phyloP scores from a whole-genome alignment of 2,797 vertebrate species.

The Amphiprion clarkii region DNA sequence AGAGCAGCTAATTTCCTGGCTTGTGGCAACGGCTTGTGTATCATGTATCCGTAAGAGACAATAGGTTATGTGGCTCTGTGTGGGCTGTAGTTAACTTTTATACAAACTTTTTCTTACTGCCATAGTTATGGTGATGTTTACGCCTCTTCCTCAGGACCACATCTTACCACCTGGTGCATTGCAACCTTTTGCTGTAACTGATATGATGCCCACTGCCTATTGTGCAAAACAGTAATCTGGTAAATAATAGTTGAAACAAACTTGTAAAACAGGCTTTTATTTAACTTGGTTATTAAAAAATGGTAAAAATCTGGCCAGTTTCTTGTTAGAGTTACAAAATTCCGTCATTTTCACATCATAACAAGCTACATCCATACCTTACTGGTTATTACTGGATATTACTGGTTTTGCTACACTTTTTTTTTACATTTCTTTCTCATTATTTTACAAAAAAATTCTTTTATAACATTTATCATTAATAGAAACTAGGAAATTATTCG shows the following conservation, averaged over 20 bases:
- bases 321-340: not conserved
- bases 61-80: not conserved
- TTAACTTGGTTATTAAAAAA: not conserved
- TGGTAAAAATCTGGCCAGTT: not conserved
- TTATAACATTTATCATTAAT: not conserved
- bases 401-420: not conserved
- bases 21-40: no score
- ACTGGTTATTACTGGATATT: not conserved
- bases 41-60: not conserved
- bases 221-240: not conserved
- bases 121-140: slow-evolving; percentile 9
- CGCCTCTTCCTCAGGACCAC: slow-evolving; percentile 28
- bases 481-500: not conserved
- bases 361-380: not conserved
- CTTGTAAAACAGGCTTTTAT: not conserved
- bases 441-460: not conserved
- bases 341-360: not conserved
- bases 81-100: not conserved
- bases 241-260: not conserved
- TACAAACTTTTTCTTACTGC: slow-evolving; percentile 4
- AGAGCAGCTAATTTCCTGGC: no score
- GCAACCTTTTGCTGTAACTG: slow-evolving; percentile 7
- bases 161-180: not conserved
- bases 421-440: not conserved
- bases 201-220: not conserved